Evolutionary conservation across 2,113 vertebrate genomes (phyloP).

Genomic region (Centrocercus urophasianus): DNA sequence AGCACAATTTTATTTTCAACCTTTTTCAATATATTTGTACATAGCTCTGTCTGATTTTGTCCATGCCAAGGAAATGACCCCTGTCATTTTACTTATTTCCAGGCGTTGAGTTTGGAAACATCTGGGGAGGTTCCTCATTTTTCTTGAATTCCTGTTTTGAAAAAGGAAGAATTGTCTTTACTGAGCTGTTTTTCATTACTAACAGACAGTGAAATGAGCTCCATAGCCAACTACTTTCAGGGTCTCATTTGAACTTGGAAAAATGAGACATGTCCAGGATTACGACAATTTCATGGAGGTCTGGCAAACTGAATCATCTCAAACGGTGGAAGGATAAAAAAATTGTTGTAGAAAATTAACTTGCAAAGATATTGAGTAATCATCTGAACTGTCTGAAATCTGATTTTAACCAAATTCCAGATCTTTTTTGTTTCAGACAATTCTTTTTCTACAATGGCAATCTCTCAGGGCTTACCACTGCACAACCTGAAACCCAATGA

Average conservation of each 20-base stretch:
- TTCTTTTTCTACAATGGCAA: conserved; percentile 35
- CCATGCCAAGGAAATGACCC: not conserved
- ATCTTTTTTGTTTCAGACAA: conserved; percentile 36
- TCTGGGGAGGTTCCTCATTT: not conserved
- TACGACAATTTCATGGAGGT: not conserved
- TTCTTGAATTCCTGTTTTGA: not conserved
- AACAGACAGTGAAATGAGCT: not conserved
- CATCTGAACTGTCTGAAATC: conserved; percentile 7
- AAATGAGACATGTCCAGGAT: not conserved
- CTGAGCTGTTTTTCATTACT: not conserved
- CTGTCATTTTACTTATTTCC: not conserved
- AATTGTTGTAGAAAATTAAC: not conserved
- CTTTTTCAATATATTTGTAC: not conserved
- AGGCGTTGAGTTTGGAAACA: not conserved
- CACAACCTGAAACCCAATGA: conserved; percentile 60
- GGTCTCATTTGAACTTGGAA: not conserved
- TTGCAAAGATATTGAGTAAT: not conserved
- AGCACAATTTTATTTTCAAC: not conserved
- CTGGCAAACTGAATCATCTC: not conserved
- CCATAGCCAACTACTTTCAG: not conserved
- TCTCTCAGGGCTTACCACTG: conserved; percentile 46
- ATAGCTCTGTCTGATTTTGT: not conserved
- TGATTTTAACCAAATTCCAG: conserved; percentile 37
- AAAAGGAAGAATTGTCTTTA: not conserved
- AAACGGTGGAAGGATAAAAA: not conserved